phyloP scores from a whole-genome alignment of 2,888 invertebrate species.

The Operophtera brumata region DNA sequence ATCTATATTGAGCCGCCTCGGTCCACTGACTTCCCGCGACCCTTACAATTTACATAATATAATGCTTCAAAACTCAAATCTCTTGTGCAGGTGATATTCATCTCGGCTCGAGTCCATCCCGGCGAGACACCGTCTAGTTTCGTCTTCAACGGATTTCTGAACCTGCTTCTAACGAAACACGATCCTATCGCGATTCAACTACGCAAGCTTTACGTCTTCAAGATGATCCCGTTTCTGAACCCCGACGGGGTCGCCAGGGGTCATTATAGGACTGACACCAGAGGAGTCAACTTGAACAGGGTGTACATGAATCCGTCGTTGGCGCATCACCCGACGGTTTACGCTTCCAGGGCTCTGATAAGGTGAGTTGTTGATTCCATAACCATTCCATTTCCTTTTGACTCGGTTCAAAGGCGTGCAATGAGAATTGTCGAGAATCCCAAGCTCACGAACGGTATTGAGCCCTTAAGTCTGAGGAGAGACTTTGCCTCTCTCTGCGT shows the following conservation, averaged over 20 bases:
- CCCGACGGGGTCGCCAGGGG: conserved; percentile 94
- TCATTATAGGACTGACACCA: conserved; percentile 92
- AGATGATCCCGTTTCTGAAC: conserved; percentile 94
- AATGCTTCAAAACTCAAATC: background rate
- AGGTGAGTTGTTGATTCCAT: conserved; percentile 62
- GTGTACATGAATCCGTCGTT: conserved; percentile 90
- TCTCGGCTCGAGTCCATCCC: conserved; percentile 95
- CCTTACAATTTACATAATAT: too few relatives aligned
- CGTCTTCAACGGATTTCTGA: conserved; percentile 93
- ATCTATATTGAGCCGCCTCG: too few relatives aligned
- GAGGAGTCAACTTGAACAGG: conserved; percentile 93
- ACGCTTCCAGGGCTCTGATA: conserved; percentile 89
- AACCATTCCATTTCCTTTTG: too few relatives aligned
- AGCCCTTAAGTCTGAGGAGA: too few relatives aligned
- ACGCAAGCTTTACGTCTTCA: conserved; percentile 90
- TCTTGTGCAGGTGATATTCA: conserved; percentile 84
- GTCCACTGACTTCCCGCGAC: too few relatives aligned
- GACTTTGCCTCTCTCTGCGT: too few relatives aligned
- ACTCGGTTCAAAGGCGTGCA: too few relatives aligned
- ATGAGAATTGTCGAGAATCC: too few relatives aligned
- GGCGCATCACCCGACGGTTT: conserved; percentile 89
- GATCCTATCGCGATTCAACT: conserved; percentile 88
- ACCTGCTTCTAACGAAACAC: conserved; percentile 86
- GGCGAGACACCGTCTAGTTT: conserved; percentile 96
- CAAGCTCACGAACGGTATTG: too few relatives aligned